Conservation (phyloP, 2,113 vertebrate genomes). For the Baryphthengus martii region DNA sequence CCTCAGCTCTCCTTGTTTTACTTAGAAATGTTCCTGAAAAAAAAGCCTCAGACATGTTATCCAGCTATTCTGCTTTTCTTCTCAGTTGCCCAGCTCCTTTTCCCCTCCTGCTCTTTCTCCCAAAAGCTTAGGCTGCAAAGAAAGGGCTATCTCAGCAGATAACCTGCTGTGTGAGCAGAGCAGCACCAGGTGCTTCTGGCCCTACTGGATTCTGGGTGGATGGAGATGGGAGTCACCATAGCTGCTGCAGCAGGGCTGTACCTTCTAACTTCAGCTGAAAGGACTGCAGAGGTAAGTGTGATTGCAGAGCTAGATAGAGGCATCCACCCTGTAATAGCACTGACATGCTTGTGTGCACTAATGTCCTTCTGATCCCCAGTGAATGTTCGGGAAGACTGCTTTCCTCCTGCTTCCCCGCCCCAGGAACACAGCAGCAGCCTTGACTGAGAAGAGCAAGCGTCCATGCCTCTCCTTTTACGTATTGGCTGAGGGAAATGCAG, state of each 20-base stretch:
- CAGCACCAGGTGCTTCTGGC: background rate
- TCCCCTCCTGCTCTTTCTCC: background rate
- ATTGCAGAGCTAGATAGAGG: background rate
- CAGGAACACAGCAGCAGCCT: background rate
- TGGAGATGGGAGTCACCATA: background rate
- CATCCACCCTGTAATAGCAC: background rate
- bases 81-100: background rate
- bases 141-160: background rate
- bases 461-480: background rate
- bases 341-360: background rate
- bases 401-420: background rate
- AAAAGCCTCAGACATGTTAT: rapidly evolving
- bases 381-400: background rate
- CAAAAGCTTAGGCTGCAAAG: background rate
- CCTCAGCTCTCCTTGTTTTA: background rate
- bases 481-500: background rate
- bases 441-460: background rate
- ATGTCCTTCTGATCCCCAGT: background rate
- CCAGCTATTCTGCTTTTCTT: background rate
- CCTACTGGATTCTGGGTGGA: no score
- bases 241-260: background rate
- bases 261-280: background rate
- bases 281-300: background rate
- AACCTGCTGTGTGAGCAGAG: background rate
- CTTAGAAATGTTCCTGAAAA: background rate